Base-by-base conservation (phyloP, 2,797 vertebrate species). In the Pyrrhura leucotis region DNA sequence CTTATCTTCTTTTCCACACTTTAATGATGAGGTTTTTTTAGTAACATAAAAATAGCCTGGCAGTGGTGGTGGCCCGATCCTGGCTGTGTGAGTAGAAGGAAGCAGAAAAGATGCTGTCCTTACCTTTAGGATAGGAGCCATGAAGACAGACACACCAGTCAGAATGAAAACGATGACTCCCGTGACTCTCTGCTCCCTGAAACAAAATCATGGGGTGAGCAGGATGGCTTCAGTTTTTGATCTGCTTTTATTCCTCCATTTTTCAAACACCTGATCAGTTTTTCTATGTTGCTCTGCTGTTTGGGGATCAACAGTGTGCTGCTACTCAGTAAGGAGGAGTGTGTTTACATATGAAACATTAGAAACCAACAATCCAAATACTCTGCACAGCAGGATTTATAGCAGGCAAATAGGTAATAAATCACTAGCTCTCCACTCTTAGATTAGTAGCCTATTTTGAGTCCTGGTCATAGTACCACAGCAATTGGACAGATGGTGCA, bases 41-140 rank as follows among this genome's bases (percentile, higher is more conserved):
- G 23, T 7, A 67, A 66, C 40, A 58, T 7, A 44, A 21, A 74
- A 87, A 15, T 1, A 78, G 31, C 50, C 53, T 6, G 31, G 7
- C 2, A 9, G 73, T 26, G 62, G 77, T 25, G 8, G 28, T 3
- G 8, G 42, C 16, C 4, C 6, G 29, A n/a, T 51, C 31, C 45
- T 2, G 40, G 19, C 48, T 26, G 59, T 28, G 51, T 23, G 37
- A 75, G 74, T 26, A 72, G 26, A 26, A 85, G 51, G 54, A 39
- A 45, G 51, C 48, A 22, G 54, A 7, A 9, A 74, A 56, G 14
- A n/a, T 7, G 56, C 73, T 2, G 50, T 18, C 54, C 92, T 97
- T 98, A 99, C 99, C 99, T 99, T 99, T 68, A 99, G 97, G 96
- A 99, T 99, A n/a, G 99, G 99, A 97, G 99, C 98, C 99, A 99